Base-by-base conservation (phyloP, 2,888 invertebrate species). In the Eudasyphora cyanicolor region DNA sequence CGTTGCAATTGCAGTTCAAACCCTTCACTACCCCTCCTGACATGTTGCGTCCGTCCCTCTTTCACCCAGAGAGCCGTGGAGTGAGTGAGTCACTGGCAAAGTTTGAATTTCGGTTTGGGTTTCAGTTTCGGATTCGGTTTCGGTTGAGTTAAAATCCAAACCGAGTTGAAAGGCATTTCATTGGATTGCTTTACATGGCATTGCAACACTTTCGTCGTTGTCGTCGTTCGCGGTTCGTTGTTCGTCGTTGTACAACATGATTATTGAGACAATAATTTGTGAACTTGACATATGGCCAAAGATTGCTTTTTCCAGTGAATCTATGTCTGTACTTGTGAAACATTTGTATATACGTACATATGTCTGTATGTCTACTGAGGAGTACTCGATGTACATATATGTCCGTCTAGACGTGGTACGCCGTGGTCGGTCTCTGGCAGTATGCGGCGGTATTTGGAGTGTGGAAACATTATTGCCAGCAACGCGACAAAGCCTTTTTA, bases 241-340 rank as follows among this genome's bases (percentile, higher is more conserved):
- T n/a, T n/a, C n/a, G n/a, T n/a, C 73, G 76, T 19, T 76, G 84
- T 86, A 85, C 84, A 85, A 86, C 84, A 86, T 78, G 83, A 84
- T 86, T 86, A 86, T 85, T 83, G 83, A 83, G 79, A 82, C 86
- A 32, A 86, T 86, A 86, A 86, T 86, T 86, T 86, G 86, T 86
- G 86, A 82, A 84, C 79, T 79, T 84, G 85, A 79, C 85, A 84
- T 82, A 81, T 81, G 85, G 82, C 78, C 32, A 76, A 80, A 79
- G 82, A 35, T 45, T 27, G 19, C 17, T 29, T 79, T 29, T 74
- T 76, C n/a, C n/a, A n/a, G 57, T 14, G 14, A 12, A 24, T 21
- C 12, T 45, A 45, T n/a, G 45, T n/a, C n/a, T n/a, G n/a, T 45
- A 12, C 45, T 12, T 12, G n/a, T n/a, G n/a, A n/a, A n/a, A n/a